phyloP scores from a whole-genome alignment of 2,113 vertebrate species.

The Boleophthalmus pectinirostris region DNA sequence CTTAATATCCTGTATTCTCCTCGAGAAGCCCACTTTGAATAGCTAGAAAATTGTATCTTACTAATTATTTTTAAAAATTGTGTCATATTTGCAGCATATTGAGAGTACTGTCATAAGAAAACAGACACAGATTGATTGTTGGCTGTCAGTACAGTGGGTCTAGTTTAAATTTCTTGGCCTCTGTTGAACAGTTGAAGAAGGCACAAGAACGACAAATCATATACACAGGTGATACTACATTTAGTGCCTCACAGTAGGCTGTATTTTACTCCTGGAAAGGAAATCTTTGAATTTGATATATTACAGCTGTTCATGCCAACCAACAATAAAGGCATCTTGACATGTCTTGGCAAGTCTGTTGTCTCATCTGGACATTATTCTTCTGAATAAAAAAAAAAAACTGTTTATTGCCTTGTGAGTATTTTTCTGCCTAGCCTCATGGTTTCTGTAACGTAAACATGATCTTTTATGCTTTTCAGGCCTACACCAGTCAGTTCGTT shows the following conservation, averaged over 20 bases:
- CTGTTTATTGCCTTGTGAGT: background rate
- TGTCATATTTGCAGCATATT: conserved; percentile 22
- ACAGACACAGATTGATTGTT: conserved; percentile 39
- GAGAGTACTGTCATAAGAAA: conserved; percentile 32
- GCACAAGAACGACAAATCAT: conserved; percentile 37
- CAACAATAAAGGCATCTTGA: conserved; percentile 13
- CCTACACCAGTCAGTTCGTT: conserved; percentile 97
- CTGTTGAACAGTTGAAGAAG: background rate
- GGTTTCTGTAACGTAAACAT: background rate
- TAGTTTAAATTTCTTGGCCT: conserved; percentile 54
- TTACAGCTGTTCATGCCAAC: conserved; percentile 5
- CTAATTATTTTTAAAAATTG: conserved; percentile 9
- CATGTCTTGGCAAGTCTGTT: conserved; percentile 19
- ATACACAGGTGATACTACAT: conserved; percentile 6
- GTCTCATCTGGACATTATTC: conserved; percentile 62
- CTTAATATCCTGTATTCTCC: conserved; percentile 2
- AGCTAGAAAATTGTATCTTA: background rate
- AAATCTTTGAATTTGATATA: background rate
- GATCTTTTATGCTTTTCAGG: conserved; percentile 71
- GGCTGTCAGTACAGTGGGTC: conserved; percentile 49
- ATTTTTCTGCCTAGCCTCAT: background rate
- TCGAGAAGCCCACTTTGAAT: conserved; percentile 7
- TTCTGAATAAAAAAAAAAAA: too few relatives aligned
- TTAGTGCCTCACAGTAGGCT: background rate
- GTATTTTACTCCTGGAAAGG: conserved; percentile 30